phyloP scores from a whole-genome alignment of 2,113 vertebrate species.

The Xenotilapia leptura region DNA sequence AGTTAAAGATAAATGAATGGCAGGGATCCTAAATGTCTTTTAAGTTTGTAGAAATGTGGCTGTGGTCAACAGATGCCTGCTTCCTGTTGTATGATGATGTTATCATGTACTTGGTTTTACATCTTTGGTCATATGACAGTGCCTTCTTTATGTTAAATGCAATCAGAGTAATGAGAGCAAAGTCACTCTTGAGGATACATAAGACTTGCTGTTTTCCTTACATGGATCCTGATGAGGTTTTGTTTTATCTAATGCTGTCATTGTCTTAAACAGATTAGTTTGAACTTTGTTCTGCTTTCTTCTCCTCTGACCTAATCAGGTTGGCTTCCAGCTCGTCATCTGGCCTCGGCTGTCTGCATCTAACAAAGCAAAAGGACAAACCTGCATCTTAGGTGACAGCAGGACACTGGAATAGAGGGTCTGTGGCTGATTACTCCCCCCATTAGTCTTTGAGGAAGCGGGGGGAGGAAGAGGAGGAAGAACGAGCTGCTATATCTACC shows the following conservation, averaged over 20 bases:
- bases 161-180: conserved; percentile 7
- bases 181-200: neutral
- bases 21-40: neutral
- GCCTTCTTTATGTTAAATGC: neutral
- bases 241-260: neutral
- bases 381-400: conserved; percentile 7
- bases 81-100: neutral
- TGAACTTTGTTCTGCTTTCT: neutral
- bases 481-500: conserved; percentile 19
- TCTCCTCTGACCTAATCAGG: conserved; percentile 58
- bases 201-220: neutral
- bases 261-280: neutral
- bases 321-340: conserved; percentile 12
- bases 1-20: neutral
- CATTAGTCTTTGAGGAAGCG: conserved; percentile 38
- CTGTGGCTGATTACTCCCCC: conserved; percentile 41
- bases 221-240: neutral
- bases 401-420: conserved; percentile 42
- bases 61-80: neutral
- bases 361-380: neutral
- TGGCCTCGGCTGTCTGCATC: conserved; percentile 31
- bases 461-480: neutral
- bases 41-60: neutral
- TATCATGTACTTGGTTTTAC: neutral
- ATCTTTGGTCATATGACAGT: neutral